Conservation (phyloP, 2,113 vertebrate species). For the Ellobius talpinus region DNA sequence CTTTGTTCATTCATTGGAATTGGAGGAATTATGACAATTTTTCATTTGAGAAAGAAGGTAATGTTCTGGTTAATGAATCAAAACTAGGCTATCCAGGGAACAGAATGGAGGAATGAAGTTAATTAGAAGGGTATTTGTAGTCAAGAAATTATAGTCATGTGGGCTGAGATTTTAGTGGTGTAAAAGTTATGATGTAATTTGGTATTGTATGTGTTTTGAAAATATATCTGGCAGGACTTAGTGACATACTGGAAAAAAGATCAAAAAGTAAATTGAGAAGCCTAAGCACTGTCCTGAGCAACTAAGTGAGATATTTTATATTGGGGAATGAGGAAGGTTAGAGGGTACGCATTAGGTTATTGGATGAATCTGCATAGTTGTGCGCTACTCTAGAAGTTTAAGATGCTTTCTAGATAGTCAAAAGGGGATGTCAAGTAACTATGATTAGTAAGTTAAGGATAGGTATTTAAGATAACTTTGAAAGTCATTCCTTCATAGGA, state of each 20-base stretch:
- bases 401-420: neutral
- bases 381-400: neutral
- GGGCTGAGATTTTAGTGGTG: neutral
- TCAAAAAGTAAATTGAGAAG: neutral
- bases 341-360: rapidly evolving
- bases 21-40: neutral
- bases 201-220: neutral
- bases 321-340: neutral
- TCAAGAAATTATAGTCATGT: neutral
- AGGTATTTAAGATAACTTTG: neutral
- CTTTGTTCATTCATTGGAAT: neutral
- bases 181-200: neutral
- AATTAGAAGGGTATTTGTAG: neutral
- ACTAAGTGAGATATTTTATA: neutral
- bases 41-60: neutral
- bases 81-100: neutral
- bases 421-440: neutral
- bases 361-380: neutral
- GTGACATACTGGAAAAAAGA: neutral
- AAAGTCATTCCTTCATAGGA: neutral
- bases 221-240: neutral
- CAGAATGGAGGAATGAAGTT: neutral
- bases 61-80: neutral
- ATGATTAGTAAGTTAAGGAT: neutral
- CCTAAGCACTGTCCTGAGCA: neutral